phyloP scores from a whole-genome alignment of 2,888 invertebrate species.

The Adineta ricciae region DNA sequence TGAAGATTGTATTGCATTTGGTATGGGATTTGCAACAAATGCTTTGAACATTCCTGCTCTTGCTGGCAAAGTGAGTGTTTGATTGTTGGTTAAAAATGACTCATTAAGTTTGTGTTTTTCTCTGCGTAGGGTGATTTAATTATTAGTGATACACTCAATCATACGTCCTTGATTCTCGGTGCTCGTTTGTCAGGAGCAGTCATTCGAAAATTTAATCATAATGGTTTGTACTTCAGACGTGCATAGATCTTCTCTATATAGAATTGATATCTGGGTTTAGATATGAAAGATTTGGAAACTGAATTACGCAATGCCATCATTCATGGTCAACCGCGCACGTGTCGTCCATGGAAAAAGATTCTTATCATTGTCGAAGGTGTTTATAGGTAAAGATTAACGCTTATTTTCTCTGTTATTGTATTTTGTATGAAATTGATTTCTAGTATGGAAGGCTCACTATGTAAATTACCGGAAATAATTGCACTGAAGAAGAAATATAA shows the following conservation, averaged over 20 bases:
- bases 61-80: conserved; percentile 56
- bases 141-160: conserved; percentile 89
- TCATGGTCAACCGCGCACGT: conserved; percentile 66
- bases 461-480: conserved; percentile 73
- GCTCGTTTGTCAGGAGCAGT: conserved; percentile 73
- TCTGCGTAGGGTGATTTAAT: conserved; percentile 65
- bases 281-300: conserved; percentile 70
- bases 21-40: conserved; percentile 98
- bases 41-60: conserved; percentile 80
- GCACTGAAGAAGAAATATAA: conserved; percentile 83
- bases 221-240: conserved; percentile 43
- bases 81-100: neutral
- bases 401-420: too few relatives aligned
- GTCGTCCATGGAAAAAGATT: conserved; percentile 77
- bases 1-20: conserved; percentile 84
- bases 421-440: neutral
- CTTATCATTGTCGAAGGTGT: conserved; percentile 86
- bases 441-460: conserved; percentile 91
- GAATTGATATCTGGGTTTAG: conserved; percentile 49
- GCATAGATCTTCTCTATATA: too few relatives aligned
- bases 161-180: conserved; percentile 87
- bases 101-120: neutral
- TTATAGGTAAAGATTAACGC: conserved; percentile 52
- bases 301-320: conserved; percentile 65
- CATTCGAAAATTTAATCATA: conserved; percentile 68